A percentile compares a stretch with the other conserved stretches of the same genome.
Conservation (phyloP, 2,113 vertebrate genomes). For the Microcebus lehilahytsara region DNA sequence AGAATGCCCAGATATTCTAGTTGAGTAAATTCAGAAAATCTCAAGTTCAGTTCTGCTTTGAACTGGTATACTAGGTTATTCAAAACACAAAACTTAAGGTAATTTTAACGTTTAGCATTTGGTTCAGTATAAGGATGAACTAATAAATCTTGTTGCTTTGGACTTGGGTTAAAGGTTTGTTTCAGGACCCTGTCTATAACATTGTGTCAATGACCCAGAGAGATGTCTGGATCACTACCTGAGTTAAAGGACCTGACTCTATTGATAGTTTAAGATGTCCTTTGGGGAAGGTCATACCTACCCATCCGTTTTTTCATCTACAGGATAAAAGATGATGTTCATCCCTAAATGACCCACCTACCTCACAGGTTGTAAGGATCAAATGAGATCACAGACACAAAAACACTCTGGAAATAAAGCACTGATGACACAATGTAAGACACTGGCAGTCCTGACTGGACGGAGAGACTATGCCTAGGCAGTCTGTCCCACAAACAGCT, state of each 20-base stretch:
- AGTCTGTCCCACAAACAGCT: not conserved
- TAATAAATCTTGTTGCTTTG: not conserved
- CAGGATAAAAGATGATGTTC: not conserved
- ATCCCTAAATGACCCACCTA: not conserved
- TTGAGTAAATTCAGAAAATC: slow-evolving; percentile 1
- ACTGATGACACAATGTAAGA: not conserved
- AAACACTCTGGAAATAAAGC: not conserved
- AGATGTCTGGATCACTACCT: not conserved
- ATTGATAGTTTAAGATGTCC: not conserved
- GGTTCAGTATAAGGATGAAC: not conserved
- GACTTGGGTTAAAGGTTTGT: not conserved
- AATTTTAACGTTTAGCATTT: slow-evolving; percentile 35
- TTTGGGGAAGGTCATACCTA: not conserved
- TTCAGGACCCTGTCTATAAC: slow-evolving; percentile 14
- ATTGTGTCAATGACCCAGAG: not conserved
- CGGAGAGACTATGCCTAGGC: no score
- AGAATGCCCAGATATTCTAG: not conserved
- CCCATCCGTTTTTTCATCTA: not conserved
- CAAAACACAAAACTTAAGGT: slow-evolving; percentile 1
- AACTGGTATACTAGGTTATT: not conserved
- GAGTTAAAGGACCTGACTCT: not conserved
- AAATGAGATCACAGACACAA: not conserved
- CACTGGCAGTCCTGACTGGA: not conserved
- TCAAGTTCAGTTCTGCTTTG: slow-evolving; percentile 18
- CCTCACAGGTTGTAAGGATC: not conserved